A percentile compares a stretch with the other conserved stretches of the same genome.
Evolutionary conservation across 1,140 invertebrate species (phyloP).

Genomic region (Drosophila orena): DNA sequence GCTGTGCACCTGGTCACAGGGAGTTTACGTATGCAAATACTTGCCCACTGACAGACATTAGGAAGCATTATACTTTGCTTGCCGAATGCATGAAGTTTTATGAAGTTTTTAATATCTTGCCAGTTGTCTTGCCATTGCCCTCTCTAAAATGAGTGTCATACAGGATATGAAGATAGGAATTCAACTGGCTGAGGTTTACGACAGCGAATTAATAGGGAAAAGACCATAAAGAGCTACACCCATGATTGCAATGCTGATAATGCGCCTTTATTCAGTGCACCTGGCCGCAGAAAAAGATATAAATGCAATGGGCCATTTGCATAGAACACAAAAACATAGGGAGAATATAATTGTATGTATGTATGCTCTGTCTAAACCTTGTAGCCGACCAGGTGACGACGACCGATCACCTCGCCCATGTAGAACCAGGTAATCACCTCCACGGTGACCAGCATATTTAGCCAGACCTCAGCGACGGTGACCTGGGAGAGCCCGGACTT

Average conservation of each 20-base stretch:
- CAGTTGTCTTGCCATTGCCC: no score
- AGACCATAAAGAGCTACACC: neutral
- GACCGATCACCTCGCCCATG: constrained; percentile 98
- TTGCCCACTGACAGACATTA: neutral
- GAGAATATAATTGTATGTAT: neutral
- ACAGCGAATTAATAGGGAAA: neutral
- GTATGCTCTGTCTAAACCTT: constrained; percentile 88
- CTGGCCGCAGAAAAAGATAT: constrained; percentile 12
- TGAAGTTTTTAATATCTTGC: no score
- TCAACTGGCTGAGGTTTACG: no score
- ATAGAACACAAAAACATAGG: constrained; percentile 23
- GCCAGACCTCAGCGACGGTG: constrained; percentile 93
- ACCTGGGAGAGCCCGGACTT: constrained; percentile 89
- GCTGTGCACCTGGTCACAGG: constrained; percentile 30
- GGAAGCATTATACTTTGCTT: neutral
- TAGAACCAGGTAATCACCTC: constrained; percentile 98
- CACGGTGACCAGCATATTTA: constrained; percentile 94
- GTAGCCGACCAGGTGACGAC: constrained; percentile 95
- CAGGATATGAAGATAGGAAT: no score
- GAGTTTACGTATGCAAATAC: constrained; percentile 22
- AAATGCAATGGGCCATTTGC: constrained; percentile 14
- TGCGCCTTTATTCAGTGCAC: constrained; percentile 14
- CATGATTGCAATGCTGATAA: neutral
- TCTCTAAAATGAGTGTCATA: no score
- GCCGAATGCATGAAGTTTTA: neutral